These are phyloP conservation scores for Eupeodes latifasciatus DNA, from an alignment of 2,888 invertebrate genomes.

Conservation along the genomic window DNA sequence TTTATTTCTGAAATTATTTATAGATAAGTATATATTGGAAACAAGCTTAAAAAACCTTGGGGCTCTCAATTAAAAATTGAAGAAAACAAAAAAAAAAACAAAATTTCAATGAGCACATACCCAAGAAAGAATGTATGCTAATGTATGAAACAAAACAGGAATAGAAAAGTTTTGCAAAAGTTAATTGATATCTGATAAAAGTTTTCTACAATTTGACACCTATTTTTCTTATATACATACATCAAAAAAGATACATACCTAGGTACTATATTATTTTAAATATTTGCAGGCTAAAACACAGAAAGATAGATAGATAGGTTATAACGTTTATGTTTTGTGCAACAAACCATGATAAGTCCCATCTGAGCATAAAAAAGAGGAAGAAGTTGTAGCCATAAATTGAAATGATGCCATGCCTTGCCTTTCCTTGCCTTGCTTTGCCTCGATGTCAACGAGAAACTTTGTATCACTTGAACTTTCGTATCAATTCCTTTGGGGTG, in stretches of 20 bases:
- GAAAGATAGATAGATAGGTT: neutral
- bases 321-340: constrained; percentile 51
- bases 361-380: constrained; percentile 44
- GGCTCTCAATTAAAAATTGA: neutral
- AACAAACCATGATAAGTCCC: constrained; percentile 44
- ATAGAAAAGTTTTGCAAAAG: constrained; percentile 54
- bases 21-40: neutral
- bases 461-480: constrained; percentile 71
- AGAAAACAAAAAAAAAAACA: too few species aligned
- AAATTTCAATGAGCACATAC: too few species aligned
- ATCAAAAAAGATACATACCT: too few species aligned
- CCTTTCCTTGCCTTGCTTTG: constrained; percentile 13
- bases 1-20: neutral
- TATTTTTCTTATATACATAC: constrained; percentile 35
- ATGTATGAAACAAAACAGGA: constrained; percentile 3
- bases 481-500: constrained; percentile 51
- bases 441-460: constrained; percentile 67
- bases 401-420: constrained; percentile 52
- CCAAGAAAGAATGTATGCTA: neutral
- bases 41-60: neutral
- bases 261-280: neutral
- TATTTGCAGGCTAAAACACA: constrained; percentile 26
- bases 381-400: constrained; percentile 66
- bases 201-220: constrained; percentile 71
- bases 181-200: constrained; percentile 72